Percentiles rank a stretch among this genome's conserved stretches.
These are phyloP conservation scores for Pandemis cinnamomeana DNA, from an alignment of 2,888 invertebrate species.

Conservation along the genomic window DNA sequence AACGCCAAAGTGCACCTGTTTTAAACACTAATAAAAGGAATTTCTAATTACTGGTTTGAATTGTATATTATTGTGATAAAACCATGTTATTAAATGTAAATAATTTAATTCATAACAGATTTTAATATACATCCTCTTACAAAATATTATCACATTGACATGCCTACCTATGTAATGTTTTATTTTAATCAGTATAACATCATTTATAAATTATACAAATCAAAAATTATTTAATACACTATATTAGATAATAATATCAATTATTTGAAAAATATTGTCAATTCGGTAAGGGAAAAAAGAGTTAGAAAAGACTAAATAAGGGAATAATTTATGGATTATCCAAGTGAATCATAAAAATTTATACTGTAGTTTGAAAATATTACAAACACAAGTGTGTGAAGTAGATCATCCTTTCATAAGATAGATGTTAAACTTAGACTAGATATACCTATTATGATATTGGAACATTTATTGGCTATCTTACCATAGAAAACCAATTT, in stretches of 20 bases:
- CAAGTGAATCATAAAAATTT: not conserved
- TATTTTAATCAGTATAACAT: not conserved
- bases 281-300: not conserved
- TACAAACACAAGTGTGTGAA: not conserved
- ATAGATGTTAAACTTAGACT: not conserved
- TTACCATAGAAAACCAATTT: not conserved
- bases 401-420: not conserved
- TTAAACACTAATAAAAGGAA: not conserved
- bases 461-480: not conserved
- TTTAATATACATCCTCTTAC: slow-evolving; percentile 20
- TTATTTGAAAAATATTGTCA: not conserved
- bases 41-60: not conserved
- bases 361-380: not conserved
- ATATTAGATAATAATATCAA: not conserved
- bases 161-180: slow-evolving; percentile 13
- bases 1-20: not conserved
- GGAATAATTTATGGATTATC: not conserved
- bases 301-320: not conserved
- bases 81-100: slow-evolving; percentile 18
- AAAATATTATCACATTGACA: slow-evolving; percentile 40
- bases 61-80: slow-evolving; percentile 14
- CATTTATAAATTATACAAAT: not conserved
- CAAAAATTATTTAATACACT: not conserved
- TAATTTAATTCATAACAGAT: slow-evolving; percentile 31
- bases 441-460: not conserved